A percentile compares a stretch with the other conserved stretches of the same genome.
These are phyloP conservation scores for Oncorhynchus nerka DNA, from an alignment of 2,113 vertebrate species.

Conservation along the genomic window DNA sequence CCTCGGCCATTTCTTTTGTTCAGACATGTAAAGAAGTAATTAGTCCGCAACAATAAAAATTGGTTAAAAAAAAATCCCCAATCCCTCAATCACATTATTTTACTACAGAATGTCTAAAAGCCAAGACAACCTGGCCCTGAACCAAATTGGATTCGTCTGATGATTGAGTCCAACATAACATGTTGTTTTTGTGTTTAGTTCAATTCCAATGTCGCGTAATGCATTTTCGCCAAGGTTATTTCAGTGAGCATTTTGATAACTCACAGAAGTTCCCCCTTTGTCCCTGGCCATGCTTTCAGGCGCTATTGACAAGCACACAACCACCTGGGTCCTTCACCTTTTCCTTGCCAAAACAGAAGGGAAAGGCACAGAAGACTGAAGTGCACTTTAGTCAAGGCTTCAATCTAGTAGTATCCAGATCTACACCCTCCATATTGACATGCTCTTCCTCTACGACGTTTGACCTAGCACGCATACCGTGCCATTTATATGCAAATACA, in stretches of 20 bases:
- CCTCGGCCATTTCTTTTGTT: neutral
- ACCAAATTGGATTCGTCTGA: too few relatives aligned
- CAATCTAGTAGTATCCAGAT: neutral
- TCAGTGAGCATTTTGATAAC: constrained; percentile 17
- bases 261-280: constrained; percentile 19
- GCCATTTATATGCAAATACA: neutral
- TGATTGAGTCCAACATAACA: too few relatives aligned
- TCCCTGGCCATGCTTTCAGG: constrained; percentile 11
- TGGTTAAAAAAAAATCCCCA: too few relatives aligned
- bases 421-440: constrained; percentile 25
- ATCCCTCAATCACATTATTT: neutral
- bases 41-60: too few relatives aligned
- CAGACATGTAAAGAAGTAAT: too few relatives aligned
- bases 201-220: neutral
- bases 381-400: neutral
- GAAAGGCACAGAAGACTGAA: constrained; percentile 37
- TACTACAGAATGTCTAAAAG: neutral
- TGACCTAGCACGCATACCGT: neutral
- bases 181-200: too few relatives aligned
- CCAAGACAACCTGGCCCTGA: neutral
- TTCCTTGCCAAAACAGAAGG: constrained; percentile 21
- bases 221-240: constrained; percentile 5
- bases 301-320: neutral
- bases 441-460: neutral
- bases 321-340: neutral